Percentiles rank a stretch among this genome's conserved stretches.
phyloP scores from a whole-genome alignment of 53 echinoderm and acorn worm genomes.

The Arbacia lixula region DNA sequence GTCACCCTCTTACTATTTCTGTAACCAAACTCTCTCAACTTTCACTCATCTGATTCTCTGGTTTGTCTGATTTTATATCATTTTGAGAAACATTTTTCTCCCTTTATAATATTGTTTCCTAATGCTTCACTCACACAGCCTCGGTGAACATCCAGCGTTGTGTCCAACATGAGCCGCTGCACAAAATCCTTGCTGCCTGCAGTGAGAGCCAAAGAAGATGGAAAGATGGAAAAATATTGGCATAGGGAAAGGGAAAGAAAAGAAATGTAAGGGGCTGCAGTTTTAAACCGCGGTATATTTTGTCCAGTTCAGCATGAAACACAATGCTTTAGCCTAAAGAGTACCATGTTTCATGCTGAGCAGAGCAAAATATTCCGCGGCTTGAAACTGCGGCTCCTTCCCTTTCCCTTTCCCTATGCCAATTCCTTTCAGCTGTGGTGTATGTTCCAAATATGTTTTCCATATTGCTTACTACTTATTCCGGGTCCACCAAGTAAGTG shows the following conservation, averaged over 20 bases:
- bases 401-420: too few species aligned
- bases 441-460: too few species aligned
- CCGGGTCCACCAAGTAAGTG: too few species aligned
- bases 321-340: too few species aligned
- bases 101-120: neutral
- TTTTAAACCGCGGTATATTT: too few species aligned
- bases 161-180: slow-evolving; percentile 88
- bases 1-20: neutral
- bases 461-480: too few species aligned
- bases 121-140: slow-evolving; percentile 88
- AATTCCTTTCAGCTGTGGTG: too few species aligned
- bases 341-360: too few species aligned
- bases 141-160: slow-evolving; percentile 85
- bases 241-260: neutral
- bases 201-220: neutral
- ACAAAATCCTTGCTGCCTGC: slow-evolving; percentile 89
- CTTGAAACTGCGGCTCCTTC: too few species aligned
- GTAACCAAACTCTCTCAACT: neutral
- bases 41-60: neutral
- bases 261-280: neutral
- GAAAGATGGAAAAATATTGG: neutral
- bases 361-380: too few species aligned
- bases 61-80: too few species aligned
- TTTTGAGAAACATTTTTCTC: neutral
- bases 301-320: too few species aligned